Evolutionary conservation across 2,888 invertebrate genomes (phyloP).

Genomic region (Apantesis nais): DNA sequence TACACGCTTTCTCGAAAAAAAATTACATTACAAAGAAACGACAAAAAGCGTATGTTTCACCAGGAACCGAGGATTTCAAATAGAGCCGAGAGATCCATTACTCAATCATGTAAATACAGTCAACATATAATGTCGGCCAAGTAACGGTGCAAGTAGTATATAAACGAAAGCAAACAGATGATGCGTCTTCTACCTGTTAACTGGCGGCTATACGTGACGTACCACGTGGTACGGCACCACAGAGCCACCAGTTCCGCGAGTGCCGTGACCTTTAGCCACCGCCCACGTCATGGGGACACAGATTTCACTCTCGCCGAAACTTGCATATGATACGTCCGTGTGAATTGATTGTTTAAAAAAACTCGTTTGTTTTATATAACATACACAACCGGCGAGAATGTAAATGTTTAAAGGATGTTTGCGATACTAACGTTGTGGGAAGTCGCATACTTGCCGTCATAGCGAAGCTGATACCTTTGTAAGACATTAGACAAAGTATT

Average conservation of each 20-base stretch:
- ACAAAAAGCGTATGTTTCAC: not conserved
- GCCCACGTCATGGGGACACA: not conserved
- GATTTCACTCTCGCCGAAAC: constrained; percentile 34
- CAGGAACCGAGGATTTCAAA: too few species aligned
- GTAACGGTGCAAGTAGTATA: not conserved
- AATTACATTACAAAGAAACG: not conserved
- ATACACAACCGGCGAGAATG: constrained; percentile 5
- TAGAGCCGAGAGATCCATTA: not conserved
- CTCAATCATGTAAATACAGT: not conserved
- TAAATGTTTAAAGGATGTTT: constrained; percentile 5
- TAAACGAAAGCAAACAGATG: not conserved
- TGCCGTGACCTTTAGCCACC: constrained; percentile 21
- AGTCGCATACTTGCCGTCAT: not conserved
- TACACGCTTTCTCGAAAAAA: too few species aligned
- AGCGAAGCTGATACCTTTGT: not conserved
- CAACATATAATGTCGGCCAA: not conserved
- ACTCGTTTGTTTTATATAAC: constrained; percentile 19
- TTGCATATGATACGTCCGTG: constrained; percentile 17
- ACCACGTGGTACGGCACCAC: not conserved
- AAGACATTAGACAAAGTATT: not conserved
- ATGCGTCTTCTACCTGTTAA: not conserved
- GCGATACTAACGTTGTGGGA: not conserved
- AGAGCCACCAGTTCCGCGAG: not conserved
- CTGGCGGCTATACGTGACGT: not conserved
- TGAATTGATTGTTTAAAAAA: constrained; percentile 7